A percentile compares a stretch with the other conserved stretches of the same genome.
These are phyloP conservation scores for Gymnobelideus leadbeateri DNA, from an alignment of 2,113 vertebrate genomes.

Conservation along the genomic window DNA sequence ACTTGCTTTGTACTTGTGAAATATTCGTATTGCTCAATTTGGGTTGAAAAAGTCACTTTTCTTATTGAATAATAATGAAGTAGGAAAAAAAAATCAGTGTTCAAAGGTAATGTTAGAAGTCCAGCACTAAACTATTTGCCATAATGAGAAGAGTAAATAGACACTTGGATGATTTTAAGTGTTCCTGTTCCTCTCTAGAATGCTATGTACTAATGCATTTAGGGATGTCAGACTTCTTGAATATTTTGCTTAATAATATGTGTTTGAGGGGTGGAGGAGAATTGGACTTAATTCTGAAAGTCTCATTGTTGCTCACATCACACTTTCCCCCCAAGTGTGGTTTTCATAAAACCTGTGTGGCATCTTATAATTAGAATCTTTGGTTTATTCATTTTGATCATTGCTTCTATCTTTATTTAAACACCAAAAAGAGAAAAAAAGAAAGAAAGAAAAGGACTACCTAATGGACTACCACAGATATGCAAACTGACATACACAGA, in stretches of 20 bases:
- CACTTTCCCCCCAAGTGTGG: not conserved
- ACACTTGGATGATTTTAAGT: conserved; percentile 32
- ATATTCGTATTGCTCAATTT: conserved; percentile 43
- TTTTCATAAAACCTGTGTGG: not conserved
- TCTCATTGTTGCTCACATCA: not conserved
- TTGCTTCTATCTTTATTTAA: not conserved
- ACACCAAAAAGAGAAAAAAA: not conserved
- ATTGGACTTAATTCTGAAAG: not conserved
- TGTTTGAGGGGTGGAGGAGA: not conserved
- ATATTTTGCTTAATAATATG: not conserved
- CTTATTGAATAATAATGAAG: conserved; percentile 48
- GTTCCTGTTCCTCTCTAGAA: conserved; percentile 40
- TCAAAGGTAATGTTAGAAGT: conserved; percentile 13
- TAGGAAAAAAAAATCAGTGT: conserved; percentile 17
- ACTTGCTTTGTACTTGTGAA: conserved; percentile 32
- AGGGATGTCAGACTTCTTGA: conserved; percentile 42
- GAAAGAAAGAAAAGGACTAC: not conserved
- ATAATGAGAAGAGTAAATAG: conserved; percentile 51
- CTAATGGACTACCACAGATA: not conserved
- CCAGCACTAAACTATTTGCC: conserved; percentile 7
- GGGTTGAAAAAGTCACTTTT: conserved; percentile 47
- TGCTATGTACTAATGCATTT: conserved; percentile 36
- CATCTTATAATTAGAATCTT: not conserved
- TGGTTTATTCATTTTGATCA: not conserved
- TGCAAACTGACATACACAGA: not conserved